Base-by-base conservation (phyloP, 2,888 invertebrate genomes). In the Leistus spinibarbis region DNA sequence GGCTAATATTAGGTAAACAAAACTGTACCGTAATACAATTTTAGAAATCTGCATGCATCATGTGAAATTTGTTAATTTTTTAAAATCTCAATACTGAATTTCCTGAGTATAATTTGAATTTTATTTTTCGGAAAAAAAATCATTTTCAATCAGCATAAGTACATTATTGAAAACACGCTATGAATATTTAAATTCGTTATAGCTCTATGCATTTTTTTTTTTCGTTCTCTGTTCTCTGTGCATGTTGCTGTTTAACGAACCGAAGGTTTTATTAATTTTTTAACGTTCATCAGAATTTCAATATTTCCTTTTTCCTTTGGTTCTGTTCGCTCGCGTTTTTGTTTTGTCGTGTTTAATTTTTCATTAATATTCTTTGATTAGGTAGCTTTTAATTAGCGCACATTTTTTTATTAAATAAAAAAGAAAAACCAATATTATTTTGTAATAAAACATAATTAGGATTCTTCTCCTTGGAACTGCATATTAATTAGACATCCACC, bases 151-250 rank as follows among this genome's bases (percentile, higher is more conserved):
- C 73, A 73, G 22, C 54, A 60, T 73, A 73, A 73, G 64, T 73
- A 73, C 62, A 73, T 73, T 73, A 73, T 73, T 62, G 67, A 62
- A 73, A 67, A 57, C 73, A 73, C 20, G 73, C 73, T 56, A 73
- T 73, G 73, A 73, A 73, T 73, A 73, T 73, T 73, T 73, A 73
- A 73, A 73, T 73, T 73, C 73, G 73, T 73, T 73, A 73, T 66
- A 73, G 24, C 23, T 54, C 24, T 66, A 40, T 10, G 22, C 16
- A 64, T 20, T 17, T 64, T 60, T 66, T 73, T 67, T 56, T 60
- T 60, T n/a, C 60, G 62, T 73, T 73, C 67, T 70, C 67, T 73
- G 63, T 72, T 67, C 66, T 27, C 27, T 66, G 65, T 56, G 65
- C 65, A 72, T 40, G 64, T 65, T 65, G 24, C 17, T 72, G 72